phyloP scores from a whole-genome alignment of 2,797 vertebrate species.

The Amniataba percoides region DNA sequence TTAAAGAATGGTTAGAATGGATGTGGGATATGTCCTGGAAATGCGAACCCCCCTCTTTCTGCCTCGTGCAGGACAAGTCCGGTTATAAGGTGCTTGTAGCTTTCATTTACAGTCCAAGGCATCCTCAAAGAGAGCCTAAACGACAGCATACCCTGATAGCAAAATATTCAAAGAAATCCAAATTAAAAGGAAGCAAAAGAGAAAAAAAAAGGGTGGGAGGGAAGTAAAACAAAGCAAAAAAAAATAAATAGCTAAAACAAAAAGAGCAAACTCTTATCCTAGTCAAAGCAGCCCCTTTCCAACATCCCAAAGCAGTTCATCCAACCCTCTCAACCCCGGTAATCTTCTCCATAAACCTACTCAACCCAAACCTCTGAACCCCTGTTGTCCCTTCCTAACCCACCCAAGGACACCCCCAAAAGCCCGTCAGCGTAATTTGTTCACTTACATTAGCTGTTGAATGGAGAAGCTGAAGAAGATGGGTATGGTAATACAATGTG shows the following conservation, averaged over 20 bases:
- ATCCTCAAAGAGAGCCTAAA: constrained; percentile 71
- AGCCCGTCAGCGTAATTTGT: constrained; percentile 86
- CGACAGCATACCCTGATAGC: constrained; percentile 84
- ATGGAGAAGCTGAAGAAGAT: constrained; percentile 93
- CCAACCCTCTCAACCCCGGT: constrained; percentile 60
- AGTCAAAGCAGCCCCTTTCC: constrained; percentile 73
- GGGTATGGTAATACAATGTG: constrained; percentile 89
- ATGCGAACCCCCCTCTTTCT: constrained; percentile 65
- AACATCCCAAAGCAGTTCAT: constrained; percentile 66
- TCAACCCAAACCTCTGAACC: constrained; percentile 58
- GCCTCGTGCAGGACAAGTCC: constrained; percentile 80
- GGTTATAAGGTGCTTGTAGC: constrained; percentile 86
- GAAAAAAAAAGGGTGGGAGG: neutral
- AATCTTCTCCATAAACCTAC: constrained; percentile 55
- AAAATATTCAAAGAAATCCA: constrained; percentile 77
- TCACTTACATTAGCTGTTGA: constrained; percentile 94
- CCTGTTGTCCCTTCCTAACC: constrained; percentile 61
- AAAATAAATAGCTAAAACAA: constrained; percentile 80
- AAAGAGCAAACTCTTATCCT: constrained; percentile 71
- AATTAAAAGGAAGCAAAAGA: constrained; percentile 70
- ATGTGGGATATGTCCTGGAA: constrained; percentile 71
- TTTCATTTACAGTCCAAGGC: constrained; percentile 83
- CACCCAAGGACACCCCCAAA: constrained; percentile 81
- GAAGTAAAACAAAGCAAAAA: constrained; percentile 71
- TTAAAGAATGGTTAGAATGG: constrained; percentile 72